Evolutionary conservation across 1,140 invertebrate species (phyloP).

Genomic region (Cryptotermes secundus): DNA sequence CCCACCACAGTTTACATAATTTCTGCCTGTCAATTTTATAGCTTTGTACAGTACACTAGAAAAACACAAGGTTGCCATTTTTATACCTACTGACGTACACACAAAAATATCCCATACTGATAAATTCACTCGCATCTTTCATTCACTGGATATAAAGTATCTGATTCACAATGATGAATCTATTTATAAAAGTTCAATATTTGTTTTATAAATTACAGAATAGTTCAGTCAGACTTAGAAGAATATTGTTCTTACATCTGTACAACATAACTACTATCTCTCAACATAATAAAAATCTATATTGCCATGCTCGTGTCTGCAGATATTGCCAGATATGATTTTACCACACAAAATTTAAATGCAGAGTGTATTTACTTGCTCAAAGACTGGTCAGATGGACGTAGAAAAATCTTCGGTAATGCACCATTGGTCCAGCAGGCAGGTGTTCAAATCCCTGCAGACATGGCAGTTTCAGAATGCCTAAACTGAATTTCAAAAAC

Average conservation of each 20-base stretch:
- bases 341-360: constrained; percentile 1
- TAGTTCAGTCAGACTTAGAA: constrained; percentile 29
- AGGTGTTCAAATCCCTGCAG: background rate
- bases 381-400: constrained; percentile 10
- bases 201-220: constrained; percentile 21
- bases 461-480: constrained; percentile 6
- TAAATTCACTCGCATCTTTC: constrained; percentile 3
- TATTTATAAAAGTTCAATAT: constrained; percentile 23
- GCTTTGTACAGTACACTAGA: constrained; percentile 18
- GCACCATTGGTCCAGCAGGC: background rate
- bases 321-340: constrained; percentile 16
- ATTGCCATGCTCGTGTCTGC: constrained; percentile 16
- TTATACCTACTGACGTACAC: background rate
- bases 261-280: background rate
- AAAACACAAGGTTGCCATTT: constrained; percentile 17
- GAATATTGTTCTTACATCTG: constrained; percentile 20
- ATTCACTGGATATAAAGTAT: constrained; percentile 16
- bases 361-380: background rate
- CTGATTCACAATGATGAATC: constrained; percentile 14
- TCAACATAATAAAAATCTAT: constrained; percentile 21
- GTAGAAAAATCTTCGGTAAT: background rate
- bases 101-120: background rate
- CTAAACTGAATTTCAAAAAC: background rate
- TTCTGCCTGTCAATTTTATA: background rate
- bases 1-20: background rate